A percentile compares a stretch with the other conserved stretches of the same genome.
Conservation (phyloP, 2,797 vertebrate genomes). For the Taenioides sp. region DNA sequence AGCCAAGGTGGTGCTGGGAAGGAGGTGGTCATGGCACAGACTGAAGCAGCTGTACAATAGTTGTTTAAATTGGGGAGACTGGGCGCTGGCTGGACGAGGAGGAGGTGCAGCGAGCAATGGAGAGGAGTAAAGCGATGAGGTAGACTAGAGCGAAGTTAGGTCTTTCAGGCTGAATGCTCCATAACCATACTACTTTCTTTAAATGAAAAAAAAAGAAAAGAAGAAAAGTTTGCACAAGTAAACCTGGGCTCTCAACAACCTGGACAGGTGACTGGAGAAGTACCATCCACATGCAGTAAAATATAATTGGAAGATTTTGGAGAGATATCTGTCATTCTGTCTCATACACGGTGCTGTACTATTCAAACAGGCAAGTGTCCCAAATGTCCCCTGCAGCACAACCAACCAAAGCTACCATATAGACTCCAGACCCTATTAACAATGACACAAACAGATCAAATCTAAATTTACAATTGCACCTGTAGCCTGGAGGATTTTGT, state of each 20-base stretch:
- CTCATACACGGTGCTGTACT: neutral
- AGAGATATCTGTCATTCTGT: neutral
- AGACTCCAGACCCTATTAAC: neutral
- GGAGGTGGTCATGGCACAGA: too few species aligned
- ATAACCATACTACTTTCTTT: neutral
- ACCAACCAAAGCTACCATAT: neutral
- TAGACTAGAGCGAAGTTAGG: too few species aligned
- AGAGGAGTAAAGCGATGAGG: too few species aligned
- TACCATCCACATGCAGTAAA: neutral
- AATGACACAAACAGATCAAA: constrained; percentile 1
- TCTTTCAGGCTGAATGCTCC: too few species aligned
- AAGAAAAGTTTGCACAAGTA: neutral
- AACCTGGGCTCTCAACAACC: neutral
- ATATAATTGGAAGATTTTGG: neutral
- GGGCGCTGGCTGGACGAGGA: too few species aligned
- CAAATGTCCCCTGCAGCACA: neutral
- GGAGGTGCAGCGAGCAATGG: too few species aligned
- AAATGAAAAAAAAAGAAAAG: too few species aligned
- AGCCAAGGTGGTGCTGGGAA: too few species aligned
- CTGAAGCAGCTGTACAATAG: too few species aligned
- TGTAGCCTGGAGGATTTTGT: neutral
- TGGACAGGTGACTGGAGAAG: neutral
- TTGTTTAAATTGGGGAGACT: too few species aligned
- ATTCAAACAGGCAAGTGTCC: neutral
- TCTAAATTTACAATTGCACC: constrained; percentile 6